Evolutionary conservation across 1,140 invertebrate species (phyloP).

Genomic region (Ips nitidus): DNA sequence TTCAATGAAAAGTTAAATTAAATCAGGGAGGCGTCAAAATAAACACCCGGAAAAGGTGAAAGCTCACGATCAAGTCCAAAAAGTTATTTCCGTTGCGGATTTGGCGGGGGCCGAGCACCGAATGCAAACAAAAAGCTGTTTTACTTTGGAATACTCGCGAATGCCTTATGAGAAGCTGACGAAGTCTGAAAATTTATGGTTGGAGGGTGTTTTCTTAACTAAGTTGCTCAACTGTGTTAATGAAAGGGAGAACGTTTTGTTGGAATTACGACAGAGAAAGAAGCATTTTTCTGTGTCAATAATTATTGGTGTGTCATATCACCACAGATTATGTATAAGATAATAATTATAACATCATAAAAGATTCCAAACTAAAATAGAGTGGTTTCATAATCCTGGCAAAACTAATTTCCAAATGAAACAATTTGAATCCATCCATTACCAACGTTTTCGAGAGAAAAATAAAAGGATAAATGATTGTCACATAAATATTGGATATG

Average conservation of each 20-base stretch:
- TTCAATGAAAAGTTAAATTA: not conserved
- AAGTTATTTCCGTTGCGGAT: not conserved
- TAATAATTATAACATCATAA: not conserved
- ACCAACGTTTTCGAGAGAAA: conserved; percentile 2
- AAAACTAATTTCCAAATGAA: not conserved
- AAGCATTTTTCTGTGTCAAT: no score
- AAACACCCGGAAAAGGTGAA: not conserved
- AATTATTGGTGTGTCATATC: no score
- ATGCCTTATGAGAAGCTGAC: not conserved
- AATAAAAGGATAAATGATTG: conserved; percentile 31
- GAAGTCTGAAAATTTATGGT: not conserved
- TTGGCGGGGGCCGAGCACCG: not conserved
- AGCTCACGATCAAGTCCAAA: not conserved
- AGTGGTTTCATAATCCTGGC: not conserved
- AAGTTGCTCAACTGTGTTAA: not conserved
- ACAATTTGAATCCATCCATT: conserved; percentile 1
- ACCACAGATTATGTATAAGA: no score
- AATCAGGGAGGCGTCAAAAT: not conserved
- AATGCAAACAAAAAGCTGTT: not conserved
- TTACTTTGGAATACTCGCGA: not conserved
- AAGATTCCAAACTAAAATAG: not conserved
- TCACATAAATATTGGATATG: conserved; percentile 39
- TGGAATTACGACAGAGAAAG: no score
- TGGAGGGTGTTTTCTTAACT: not conserved
- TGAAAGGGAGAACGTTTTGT: no score